Evolutionary conservation across 2,888 invertebrate genomes (phyloP), one percentile per base, ranked within the genome.

Genomic region (Tiphia femorata): DNA sequence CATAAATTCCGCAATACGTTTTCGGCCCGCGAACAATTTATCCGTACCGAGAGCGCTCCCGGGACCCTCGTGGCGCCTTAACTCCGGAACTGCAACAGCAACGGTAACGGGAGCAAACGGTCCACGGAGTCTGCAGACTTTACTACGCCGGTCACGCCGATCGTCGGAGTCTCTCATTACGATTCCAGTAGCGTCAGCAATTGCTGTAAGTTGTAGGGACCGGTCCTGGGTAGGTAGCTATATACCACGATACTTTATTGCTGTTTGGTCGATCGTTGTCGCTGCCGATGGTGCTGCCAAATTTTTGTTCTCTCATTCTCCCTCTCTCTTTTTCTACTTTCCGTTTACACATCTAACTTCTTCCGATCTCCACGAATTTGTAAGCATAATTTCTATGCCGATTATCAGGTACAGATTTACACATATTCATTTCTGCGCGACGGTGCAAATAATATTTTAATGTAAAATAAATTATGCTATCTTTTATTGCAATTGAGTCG

Each of bases 221-320:
- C n/a, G 14, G 7, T 8, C 17, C 35, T 16, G 2, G 38, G 41
- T 37, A 33, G 20, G n/a, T 14, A 21, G 47, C 55, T 61, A 61
- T 67, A 58, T 52, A 64, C 67, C 67, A 68, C 37, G 55, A 54
- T 67, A 64, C 53, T 67, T 67, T 67, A 67, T 61, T 56, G 61
- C 53, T 54, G 54, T 61, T 64, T 58, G 52, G 52, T 23, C 53
- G 27, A 16, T 14, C 33, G 29, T 38, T 16, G 19, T 27, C 37
- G 21, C 17, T 44, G 7, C 12, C 33, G 12, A 14, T 14, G 33
- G 33, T 33, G 33, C 14, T 33, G n/a, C n/a, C 33, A 14, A 33
- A 33, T 33, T 33, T 33, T 33, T 33, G 33, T 14, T n/a, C 3
- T 6, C 29, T 12, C 29, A 12, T n/a, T n/a, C n/a, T n/a, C n/a